Evolutionary conservation across 1,140 invertebrate species (phyloP), one percentile per base, ranked within the genome.

Genomic region (Cheumatopsyche charites): DNA sequence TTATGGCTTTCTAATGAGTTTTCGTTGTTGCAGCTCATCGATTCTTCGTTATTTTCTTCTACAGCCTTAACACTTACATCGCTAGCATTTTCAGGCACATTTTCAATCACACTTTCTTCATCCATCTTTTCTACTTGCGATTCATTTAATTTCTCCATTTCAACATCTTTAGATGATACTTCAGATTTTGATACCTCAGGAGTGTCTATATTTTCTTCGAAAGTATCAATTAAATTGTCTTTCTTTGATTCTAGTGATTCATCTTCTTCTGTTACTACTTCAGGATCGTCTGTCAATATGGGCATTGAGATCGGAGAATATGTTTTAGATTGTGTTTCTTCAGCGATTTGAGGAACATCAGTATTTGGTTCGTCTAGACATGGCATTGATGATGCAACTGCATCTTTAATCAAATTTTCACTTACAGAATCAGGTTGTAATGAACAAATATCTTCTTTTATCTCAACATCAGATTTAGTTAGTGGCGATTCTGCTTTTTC

Each of bases 221-320:
- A 36, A 36, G 29, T 4, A 36, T 36, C 29, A 36, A 36, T 36
- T 9, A 9, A 36, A 3, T 4, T 9, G 3, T 36, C 29, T 9
- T 4, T 36, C 9, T 36, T 36, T 4, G 29, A 4, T 36, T 36
- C 29, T 9, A 9, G 9, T 4, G 29, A 36, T 3, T 36, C 9
- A 36, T 9, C 13, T 41, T 63, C 42, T 4, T 3, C 12, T 12
- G 25, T 15, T 9, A 66, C 73, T 11, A 70, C 73, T 11, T n/a
- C 21, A n/a, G 29, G 25, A 63, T 73, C 72, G n/a, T 74, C 73
- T 11, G 73, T 76, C 3, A 76, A 67, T 17, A 76, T 70, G 17
- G 75, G 75, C 75, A 76, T 76, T 9, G 75, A 76, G 15, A 76
- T 76, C 6, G 72, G 70, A 25, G 75, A 74, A 62, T 72, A 76